Conservation (phyloP, 1,140 invertebrate species). For the Cydia pomonella region DNA sequence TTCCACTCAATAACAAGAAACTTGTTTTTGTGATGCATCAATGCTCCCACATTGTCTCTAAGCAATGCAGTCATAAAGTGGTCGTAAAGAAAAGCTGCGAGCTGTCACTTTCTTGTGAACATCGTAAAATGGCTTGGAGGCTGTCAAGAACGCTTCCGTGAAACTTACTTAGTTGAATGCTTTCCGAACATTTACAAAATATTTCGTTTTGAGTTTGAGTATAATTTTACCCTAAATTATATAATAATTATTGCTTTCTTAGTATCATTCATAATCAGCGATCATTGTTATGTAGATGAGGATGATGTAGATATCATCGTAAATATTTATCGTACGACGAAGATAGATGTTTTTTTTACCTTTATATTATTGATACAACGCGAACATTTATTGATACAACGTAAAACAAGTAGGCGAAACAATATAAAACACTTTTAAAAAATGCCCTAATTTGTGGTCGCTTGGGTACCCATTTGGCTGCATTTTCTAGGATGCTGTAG, state of each 20-base stretch:
- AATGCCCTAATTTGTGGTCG: too few relatives aligned
- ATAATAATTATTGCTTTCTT: not conserved
- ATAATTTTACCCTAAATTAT: not conserved
- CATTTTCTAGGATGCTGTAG: too few relatives aligned
- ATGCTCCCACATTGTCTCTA: not conserved
- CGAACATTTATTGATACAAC: too few relatives aligned
- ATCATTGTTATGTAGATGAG: too few relatives aligned
- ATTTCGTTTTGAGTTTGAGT: not conserved
- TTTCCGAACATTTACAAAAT: constrained; percentile 2
- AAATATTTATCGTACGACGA: too few relatives aligned
- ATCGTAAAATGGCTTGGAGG: not conserved
- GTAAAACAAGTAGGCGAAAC: too few relatives aligned
- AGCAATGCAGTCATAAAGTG: not conserved
- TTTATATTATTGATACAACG: too few relatives aligned
- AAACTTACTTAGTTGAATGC: constrained; percentile 13
- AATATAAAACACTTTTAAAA: too few relatives aligned
- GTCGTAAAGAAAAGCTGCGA: not conserved
- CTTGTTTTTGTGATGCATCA: not conserved
- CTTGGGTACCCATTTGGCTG: too few relatives aligned
- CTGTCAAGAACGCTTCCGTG: constrained; percentile 6
- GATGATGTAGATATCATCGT: too few relatives aligned
- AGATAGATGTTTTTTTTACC: too few relatives aligned
- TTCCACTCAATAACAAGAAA: not conserved
- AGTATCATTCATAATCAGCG: too few relatives aligned
- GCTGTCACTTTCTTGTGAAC: constrained; percentile 14